Evolutionary conservation across 2,888 invertebrate species (phyloP).

Genomic region (Epiblema foenella): DNA sequence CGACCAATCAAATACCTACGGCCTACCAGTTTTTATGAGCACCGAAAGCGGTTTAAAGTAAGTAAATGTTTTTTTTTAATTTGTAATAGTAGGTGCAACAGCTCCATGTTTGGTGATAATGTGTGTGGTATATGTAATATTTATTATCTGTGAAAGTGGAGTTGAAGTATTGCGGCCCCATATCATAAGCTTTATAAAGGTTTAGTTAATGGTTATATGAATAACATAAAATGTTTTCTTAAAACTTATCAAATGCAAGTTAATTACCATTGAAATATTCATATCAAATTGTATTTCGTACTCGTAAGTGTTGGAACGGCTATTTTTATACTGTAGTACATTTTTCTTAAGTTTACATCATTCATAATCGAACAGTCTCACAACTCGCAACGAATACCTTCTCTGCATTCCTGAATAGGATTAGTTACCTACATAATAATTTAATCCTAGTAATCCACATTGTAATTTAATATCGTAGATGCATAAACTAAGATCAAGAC

Average conservation of each 20-base stretch:
- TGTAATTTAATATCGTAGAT: slow-evolving; percentile 46
- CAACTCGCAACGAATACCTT: no score
- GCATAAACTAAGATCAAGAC: slow-evolving; percentile 54
- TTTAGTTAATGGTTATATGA: neutral
- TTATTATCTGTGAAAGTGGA: no score
- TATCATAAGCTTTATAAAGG: no score
- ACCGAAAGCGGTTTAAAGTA: slow-evolving; percentile 11
- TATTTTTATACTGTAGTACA: no score
- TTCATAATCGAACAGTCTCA: no score
- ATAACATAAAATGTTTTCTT: neutral
- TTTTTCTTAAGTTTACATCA: no score
- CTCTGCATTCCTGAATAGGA: neutral
- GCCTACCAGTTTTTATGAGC: slow-evolving; percentile 19
- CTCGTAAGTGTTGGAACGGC: no score
- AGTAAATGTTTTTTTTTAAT: slow-evolving; percentile 12
- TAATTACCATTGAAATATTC: neutral
- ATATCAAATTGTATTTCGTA: neutral
- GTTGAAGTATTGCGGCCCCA: no score
- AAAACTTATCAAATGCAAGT: neutral
- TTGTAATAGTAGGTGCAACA: slow-evolving; percentile 4
- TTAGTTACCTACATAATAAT: neutral
- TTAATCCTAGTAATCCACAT: neutral
- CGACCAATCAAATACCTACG: slow-evolving; percentile 7
- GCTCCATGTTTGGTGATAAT: neutral
- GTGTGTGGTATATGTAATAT: neutral